phyloP scores from a whole-genome alignment of 1,140 invertebrate genomes.

The Oscheius sp. region DNA sequence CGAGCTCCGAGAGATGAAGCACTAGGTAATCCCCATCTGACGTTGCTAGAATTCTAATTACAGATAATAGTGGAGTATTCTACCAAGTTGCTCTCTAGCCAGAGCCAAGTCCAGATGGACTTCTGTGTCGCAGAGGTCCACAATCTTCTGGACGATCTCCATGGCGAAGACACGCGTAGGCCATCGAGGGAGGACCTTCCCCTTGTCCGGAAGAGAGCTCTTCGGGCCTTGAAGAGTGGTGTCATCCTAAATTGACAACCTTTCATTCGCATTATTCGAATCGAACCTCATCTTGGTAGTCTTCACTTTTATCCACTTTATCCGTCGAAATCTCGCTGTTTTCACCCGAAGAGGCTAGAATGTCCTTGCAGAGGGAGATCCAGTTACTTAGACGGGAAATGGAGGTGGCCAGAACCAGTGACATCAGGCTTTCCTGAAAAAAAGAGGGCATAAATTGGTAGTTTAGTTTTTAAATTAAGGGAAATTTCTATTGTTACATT shows the following conservation, averaged over 20 bases:
- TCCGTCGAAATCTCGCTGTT: conserved; percentile 32
- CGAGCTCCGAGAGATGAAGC: conserved; percentile 87
- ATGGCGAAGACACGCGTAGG: conserved; percentile 82
- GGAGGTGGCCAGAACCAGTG: conserved; percentile 81
- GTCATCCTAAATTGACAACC: conserved; percentile 71
- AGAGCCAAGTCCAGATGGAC: conserved; percentile 85
- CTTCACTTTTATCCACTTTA: conserved; percentile 61
- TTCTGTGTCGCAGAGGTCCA: conserved; percentile 75
- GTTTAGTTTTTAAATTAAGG: too few relatives aligned
- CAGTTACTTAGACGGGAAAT: conserved; percentile 74
- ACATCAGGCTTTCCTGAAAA: conserved; percentile 81
- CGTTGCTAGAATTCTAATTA: too few relatives aligned
- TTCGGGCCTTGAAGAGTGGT: conserved; percentile 68
- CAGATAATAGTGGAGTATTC: too few relatives aligned
- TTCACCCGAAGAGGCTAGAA: conserved; percentile 74
- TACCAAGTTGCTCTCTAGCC: conserved; percentile 75
- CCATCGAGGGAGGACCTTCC: conserved; percentile 66
- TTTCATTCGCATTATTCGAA: not conserved
- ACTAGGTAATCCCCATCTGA: conserved; percentile 75
- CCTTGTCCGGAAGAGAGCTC: conserved; percentile 65
- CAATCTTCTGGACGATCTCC: conserved; percentile 84
- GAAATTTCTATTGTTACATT: too few relatives aligned
- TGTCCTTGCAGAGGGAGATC: conserved; percentile 88
- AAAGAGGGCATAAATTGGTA: too few relatives aligned
- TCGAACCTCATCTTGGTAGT: conserved; percentile 68